Conservation (phyloP, 2,888 invertebrate genomes). For the Polia nebulosa region DNA sequence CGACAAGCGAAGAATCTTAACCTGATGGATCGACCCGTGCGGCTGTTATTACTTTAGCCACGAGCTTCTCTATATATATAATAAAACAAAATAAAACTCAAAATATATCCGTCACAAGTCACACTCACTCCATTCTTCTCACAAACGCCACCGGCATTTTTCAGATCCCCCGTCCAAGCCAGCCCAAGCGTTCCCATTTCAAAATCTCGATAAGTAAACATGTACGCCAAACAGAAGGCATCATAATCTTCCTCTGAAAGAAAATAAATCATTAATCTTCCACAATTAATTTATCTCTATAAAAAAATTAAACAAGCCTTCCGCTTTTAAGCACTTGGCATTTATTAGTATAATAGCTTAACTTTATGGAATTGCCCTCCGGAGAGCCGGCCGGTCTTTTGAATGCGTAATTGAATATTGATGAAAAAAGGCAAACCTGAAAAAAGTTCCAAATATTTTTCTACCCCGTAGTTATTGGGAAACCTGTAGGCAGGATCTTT, state of each 20-base stretch:
- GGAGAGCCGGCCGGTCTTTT: constrained; percentile 63
- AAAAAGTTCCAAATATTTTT: constrained; percentile 99
- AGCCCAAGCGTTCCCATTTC: constrained; percentile 99
- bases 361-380: constrained; percentile 65
- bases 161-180: constrained; percentile 99
- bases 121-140: constrained; percentile 97
- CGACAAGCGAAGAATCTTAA: too few relatives aligned
- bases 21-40: too few relatives aligned
- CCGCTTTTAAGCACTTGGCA: constrained; percentile 62
- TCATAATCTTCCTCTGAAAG: constrained; percentile 98
- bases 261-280: constrained; percentile 55
- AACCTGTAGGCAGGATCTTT: constrained; percentile 97
- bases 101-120: constrained; percentile 12
- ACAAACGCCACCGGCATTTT: constrained; percentile 99
- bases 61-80: too few relatives aligned
- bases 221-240: constrained; percentile 99
- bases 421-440: constrained; percentile 92
- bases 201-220: constrained; percentile 99
- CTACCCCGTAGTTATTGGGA: constrained; percentile 99
- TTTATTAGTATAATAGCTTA: constrained; percentile 71
- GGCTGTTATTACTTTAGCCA: too few relatives aligned
- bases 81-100: constrained; percentile 18
- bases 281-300: constrained; percentile 38
- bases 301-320: constrained; percentile 58
- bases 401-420: constrained; percentile 66